These are phyloP conservation scores for Gadopsis bispinosus DNA, from an alignment of 2,797 vertebrate species.

Conservation along the genomic window DNA sequence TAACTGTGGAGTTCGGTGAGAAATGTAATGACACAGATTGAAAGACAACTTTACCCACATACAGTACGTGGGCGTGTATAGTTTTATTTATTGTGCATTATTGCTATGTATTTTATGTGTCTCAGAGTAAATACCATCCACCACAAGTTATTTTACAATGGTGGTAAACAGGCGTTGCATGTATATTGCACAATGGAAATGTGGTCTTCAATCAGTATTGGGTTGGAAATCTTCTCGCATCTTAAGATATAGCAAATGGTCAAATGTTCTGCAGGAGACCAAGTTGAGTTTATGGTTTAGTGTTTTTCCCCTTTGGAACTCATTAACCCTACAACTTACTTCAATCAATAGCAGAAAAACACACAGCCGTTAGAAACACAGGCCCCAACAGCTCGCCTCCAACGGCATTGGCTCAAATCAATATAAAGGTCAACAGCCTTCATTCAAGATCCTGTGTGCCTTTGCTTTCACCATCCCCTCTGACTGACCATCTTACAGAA, in stretches of 20 bases:
- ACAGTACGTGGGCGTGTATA: too few species aligned
- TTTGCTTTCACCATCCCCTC: slow-evolving; percentile 33
- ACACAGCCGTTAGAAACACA: slow-evolving; percentile 37
- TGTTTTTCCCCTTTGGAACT: slow-evolving; percentile 14
- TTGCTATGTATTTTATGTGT: slow-evolving; percentile 4
- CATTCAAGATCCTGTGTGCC: slow-evolving; percentile 57
- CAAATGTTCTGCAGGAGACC: slow-evolving; percentile 9
- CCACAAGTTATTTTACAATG: not conserved
- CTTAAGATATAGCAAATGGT: slow-evolving; percentile 10
- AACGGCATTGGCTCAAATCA: slow-evolving; percentile 48
- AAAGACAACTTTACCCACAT: not conserved
- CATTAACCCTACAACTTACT: slow-evolving; percentile 18
- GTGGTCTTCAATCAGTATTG: slow-evolving; percentile 20
- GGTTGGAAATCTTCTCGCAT: slow-evolving; percentile 3
- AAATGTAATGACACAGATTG: not conserved
- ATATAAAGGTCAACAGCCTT: slow-evolving; percentile 58
- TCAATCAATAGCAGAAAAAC: slow-evolving; percentile 35
- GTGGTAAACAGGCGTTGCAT: slow-evolving; percentile 5
- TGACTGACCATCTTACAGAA: slow-evolving; percentile 30
- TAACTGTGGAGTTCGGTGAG: not conserved
- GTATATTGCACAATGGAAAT: slow-evolving; percentile 21
- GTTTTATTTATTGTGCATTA: slow-evolving; percentile 27
- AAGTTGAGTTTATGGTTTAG: not conserved
- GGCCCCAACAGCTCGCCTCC: slow-evolving; percentile 40
- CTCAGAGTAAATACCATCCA: not conserved